Evolutionary conservation across 2,797 vertebrate species (phyloP), one percentile per base, ranked within the genome.

Genomic region (Sebastes matsubarae): DNA sequence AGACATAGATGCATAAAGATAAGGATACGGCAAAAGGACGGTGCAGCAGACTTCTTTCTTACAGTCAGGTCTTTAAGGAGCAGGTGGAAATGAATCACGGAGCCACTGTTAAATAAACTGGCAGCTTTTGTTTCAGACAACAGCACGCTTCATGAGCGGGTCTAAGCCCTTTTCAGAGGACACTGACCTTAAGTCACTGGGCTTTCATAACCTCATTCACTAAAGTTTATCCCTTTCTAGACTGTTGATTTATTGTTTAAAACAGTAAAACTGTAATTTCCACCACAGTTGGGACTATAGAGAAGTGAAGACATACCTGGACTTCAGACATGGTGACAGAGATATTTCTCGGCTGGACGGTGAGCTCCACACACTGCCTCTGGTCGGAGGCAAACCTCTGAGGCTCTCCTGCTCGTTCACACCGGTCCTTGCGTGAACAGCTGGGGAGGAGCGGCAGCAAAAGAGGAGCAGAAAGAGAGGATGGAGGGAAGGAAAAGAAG

Each of bases 321-420:
- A 99, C 97, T 91, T 97, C 96, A 0, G 97, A 98, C 97, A 97
- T 97, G 89, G 98, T 99, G 93, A 99, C 98, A 0, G 98, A 99
- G 89, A 99, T 97, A 67, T 99, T 99, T 64, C 87, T 95, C 0
- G 98, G 98, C 92, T 97, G 96, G 70, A 99, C 97, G 0, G 92
- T 96, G 75, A 99, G 96, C 84, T 96, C 97, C 30, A 99, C 98
- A 0, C 98, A 99, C 92, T 98, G 97, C 18, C 85, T 95, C 85
- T 96, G 96, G 85, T 97, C 96, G 0, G 98, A 97, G 2, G 98
- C 96, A 0, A 99, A 99, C 79, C 98, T 96, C 94, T 97, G 98
- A 1, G 96, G 96, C 91, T 99, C 98, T 0, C 96, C 96, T 0
- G 98, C 98, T 60, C 98, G 93, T 75, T 98, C 97, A 0, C 98